Percentiles rank a stretch among this genome's conserved stretches.
These are phyloP conservation scores for Stenodema calcarata DNA, from an alignment of 2,888 invertebrate species.

Conservation along the genomic window DNA sequence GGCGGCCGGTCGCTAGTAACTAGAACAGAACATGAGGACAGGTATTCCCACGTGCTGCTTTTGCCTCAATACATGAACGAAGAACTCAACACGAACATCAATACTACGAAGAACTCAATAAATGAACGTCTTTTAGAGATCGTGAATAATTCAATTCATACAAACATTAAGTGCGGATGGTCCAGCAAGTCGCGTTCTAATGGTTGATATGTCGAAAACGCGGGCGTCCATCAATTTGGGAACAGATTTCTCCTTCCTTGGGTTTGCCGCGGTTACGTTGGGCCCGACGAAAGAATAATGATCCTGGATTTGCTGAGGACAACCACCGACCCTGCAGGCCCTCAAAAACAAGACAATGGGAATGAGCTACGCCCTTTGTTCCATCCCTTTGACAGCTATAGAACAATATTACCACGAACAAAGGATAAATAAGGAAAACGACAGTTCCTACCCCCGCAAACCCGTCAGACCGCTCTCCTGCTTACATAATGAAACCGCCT, in stretches of 20 bases:
- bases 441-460: background rate
- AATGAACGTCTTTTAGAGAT: too few species aligned
- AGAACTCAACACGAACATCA: too few species aligned
- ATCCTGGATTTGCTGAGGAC: background rate
- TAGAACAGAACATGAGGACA: too few species aligned
- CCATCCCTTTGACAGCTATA: background rate
- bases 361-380: slow-evolving; percentile 24
- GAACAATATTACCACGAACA: slow-evolving; percentile 24
- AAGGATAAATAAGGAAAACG: slow-evolving; percentile 20
- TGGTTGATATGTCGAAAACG: background rate
- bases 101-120: too few species aligned
- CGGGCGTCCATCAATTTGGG: background rate
- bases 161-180: too few species aligned
- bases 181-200: background rate
- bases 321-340: background rate
- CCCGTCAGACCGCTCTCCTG: background rate
- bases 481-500: background rate
- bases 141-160: too few species aligned
- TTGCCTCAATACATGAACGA: too few species aligned
- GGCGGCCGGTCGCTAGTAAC: too few species aligned
- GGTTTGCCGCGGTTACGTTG: background rate
- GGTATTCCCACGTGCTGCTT: too few species aligned
- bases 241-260: background rate
- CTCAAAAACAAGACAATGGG: slow-evolving; percentile 16
- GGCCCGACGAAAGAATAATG: background rate